Evolutionary conservation across 2,888 invertebrate species (phyloP), one percentile per base, ranked within the genome.

Genomic region (Hyposoter dolosus): DNA sequence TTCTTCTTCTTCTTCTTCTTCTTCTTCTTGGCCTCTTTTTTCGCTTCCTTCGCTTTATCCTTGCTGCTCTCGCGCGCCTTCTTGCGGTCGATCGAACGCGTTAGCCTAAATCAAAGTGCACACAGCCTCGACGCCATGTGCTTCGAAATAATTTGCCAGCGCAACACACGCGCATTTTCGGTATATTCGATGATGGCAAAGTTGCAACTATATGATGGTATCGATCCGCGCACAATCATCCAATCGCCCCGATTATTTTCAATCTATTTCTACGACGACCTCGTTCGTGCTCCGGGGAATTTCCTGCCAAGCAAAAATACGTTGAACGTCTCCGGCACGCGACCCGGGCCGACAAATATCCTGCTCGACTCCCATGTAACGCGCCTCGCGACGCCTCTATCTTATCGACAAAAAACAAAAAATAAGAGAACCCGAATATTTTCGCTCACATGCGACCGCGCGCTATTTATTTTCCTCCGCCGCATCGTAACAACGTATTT

Each of bases 321-420:
- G 63, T 75, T 75, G 75, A 74, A 35, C 43, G 75, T 23, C 43
- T 63, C 84, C 71, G 80, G 84, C 84, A 84, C 84, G 80, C 84
- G 84, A 81, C 80, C 50, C 32, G n/a, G n/a, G 32, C 72, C 47
- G 9, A 65, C 50, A 43, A 50, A 50, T 72, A 74, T 81, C 23
- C 10, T 53, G 32, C 77, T 19, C n/a, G n/a, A n/a, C n/a, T n/a
- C n/a, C n/a, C n/a, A n/a, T n/a, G n/a, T n/a, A n/a, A n/a, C n/a
- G n/a, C n/a, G n/a, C n/a, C n/a, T 68, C 40, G 12, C 23, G 10
- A 23, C 10, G 23, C 32, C 4, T 56, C 28, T 76, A 45, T 47
- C 45, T 76, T 76, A 65, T 76, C 65, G 60, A 43, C 17, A 60
- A 43, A 72, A 23, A 15, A n/a, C n/a, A n/a, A n/a, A n/a, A n/a